Evolutionary conservation across 1,140 invertebrate species (phyloP).

Genomic region (Eueides isabella): DNA sequence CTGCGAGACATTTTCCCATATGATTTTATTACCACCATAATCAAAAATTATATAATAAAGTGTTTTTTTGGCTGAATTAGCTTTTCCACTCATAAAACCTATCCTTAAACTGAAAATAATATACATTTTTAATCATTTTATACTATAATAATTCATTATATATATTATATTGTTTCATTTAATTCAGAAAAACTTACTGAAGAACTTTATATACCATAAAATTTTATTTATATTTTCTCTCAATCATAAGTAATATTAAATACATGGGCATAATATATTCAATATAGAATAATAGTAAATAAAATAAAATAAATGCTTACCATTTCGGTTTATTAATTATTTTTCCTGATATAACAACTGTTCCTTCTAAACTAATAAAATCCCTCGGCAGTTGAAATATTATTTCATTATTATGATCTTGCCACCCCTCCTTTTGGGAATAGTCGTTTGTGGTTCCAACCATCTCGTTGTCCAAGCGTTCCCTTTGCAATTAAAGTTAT

Average conservation of each 20-base stretch:
- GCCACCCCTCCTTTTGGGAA: conserved; percentile 51
- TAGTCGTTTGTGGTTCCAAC: conserved; percentile 46
- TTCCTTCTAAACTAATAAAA: neutral
- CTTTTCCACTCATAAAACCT: neutral
- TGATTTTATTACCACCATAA: neutral
- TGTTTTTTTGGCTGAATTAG: neutral
- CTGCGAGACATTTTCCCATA: neutral
- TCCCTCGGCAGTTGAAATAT: conserved; percentile 66
- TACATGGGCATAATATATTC: neutral
- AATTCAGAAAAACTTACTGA: too few species aligned
- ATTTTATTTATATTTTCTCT: neutral
- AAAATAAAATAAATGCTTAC: neutral
- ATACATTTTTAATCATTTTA: neutral
- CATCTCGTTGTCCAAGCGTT: conserved; percentile 44
- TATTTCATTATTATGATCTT: conserved; percentile 47
- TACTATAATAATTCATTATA: too few species aligned
- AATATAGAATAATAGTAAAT: neutral
- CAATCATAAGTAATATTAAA: neutral
- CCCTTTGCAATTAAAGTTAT: conserved; percentile 22
- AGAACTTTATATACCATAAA: too few species aligned
- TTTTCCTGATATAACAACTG: neutral
- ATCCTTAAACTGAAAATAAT: conserved; percentile 3
- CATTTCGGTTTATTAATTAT: neutral
- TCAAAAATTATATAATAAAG: neutral
- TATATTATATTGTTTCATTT: too few species aligned